Evolutionary conservation across 2,113 vertebrate species (phyloP), one percentile per base, ranked within the genome.

Genomic region (Athene cunicularia): DNA sequence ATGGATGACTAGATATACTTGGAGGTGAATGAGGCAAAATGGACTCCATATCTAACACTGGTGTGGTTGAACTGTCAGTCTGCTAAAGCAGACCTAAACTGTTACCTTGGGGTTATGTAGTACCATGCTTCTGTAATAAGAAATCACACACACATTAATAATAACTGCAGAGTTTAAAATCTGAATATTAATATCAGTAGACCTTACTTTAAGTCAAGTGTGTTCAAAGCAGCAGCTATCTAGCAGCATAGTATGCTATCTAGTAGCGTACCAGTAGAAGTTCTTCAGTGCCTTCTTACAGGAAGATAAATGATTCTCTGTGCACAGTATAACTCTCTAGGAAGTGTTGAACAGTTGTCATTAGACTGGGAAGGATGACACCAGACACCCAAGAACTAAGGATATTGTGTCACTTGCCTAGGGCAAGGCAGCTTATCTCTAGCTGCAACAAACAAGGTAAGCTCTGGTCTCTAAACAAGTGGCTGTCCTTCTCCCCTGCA

Each of bases 401-500:
- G 50, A 33, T 30, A 6, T 7, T 50, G 7, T 33, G 22, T 43
- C 11, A 27, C 15, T 74, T 76, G 55, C 10, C 37, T 71, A 47
- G 18, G 19, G 14, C 58, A 88, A 39, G 6, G 3, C 23, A 85
- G 17, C 14, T 56, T 71, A 59, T 82, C 39, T n/a, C 16, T 52
- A 23, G 11, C 45, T 56, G 28, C 13, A 39, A 7, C 35, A 56
- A 80, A 30, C n/a, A 71, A 33, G 14, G 32, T 45, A n/a, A 85
- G 26, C 35, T 85, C 32, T 39, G 16, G 12, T 72, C 8, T 23
- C 41, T 87, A 15, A 94, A 80, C 20, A 62, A 52, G 15, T 41
- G 39, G 1, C 13, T 68, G 32, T 80, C 19, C 20, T 93, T 77
- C 21, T 96, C 43, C 82, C 66, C 90, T 89, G 33, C 98, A 99